These are phyloP conservation scores for Orthonychiurus folsomi DNA, from an alignment of 2,888 invertebrate genomes.

Conservation along the genomic window DNA sequence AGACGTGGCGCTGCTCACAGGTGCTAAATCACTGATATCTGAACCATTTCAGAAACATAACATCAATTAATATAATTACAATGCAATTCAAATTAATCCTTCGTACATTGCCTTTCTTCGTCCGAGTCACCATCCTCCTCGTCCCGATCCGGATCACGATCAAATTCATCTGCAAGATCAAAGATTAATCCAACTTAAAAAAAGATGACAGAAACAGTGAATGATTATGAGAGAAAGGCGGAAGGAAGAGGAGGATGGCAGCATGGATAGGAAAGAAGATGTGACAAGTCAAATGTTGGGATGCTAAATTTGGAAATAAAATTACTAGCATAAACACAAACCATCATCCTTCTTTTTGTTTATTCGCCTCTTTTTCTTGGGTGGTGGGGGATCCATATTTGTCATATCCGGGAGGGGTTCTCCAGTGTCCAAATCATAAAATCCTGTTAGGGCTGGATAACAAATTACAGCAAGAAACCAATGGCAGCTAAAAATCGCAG, in stretches of 20 bases:
- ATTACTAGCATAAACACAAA: not conserved
- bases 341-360: not conserved
- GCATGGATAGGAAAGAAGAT: no score
- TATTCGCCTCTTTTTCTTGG: slow-evolving; percentile 56
- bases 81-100: not conserved
- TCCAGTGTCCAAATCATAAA: slow-evolving; percentile 18
- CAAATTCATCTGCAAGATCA: not conserved
- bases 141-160: not conserved
- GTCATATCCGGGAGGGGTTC: slow-evolving; percentile 14
- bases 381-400: not conserved
- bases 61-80: no score
- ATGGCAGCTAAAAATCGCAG: slow-evolving; percentile 63
- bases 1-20: no score
- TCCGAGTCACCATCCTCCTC: slow-evolving; percentile 53
- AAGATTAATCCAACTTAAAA: not conserved
- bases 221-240: not conserved
- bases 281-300: no score
- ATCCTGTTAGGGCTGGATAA: slow-evolving; percentile 69
- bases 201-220: not conserved
- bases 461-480: slow-evolving; percentile 98
- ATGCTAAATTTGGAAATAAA: no score
- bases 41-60: no score
- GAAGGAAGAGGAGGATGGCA: no score
- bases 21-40: no score
- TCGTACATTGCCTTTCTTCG: slow-evolving; percentile 15